A percentile compares a stretch with the other conserved stretches of the same genome.
These are phyloP conservation scores for Dynastes tityus DNA, from an alignment of 2,888 invertebrate genomes.

Conservation along the genomic window DNA sequence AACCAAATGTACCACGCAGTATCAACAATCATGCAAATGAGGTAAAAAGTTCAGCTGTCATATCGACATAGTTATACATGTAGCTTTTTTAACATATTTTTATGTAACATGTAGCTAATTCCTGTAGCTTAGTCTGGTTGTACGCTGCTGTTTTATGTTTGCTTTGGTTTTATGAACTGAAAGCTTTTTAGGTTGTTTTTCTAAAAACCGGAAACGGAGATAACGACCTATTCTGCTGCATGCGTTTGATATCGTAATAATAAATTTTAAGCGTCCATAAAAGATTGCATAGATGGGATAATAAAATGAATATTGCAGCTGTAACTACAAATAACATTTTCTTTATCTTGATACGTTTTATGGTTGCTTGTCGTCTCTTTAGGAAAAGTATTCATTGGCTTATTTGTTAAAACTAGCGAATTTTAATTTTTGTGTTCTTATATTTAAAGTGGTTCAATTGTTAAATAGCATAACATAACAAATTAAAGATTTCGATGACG, in stretches of 20 bases:
- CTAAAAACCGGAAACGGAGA: not conserved
- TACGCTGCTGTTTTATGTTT: not conserved
- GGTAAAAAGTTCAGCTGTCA: constrained; percentile 74
- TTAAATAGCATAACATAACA: too few relatives aligned
- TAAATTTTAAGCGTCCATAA: not conserved
- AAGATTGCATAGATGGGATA: too few relatives aligned
- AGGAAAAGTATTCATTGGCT: too few relatives aligned
- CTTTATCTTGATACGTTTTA: too few relatives aligned
- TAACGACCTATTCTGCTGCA: not conserved
- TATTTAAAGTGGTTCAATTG: too few relatives aligned
- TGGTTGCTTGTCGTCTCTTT: too few relatives aligned
- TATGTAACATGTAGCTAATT: constrained; percentile 16
- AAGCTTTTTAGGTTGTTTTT: not conserved
- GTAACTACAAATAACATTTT: too few relatives aligned
- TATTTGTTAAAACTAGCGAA: too few relatives aligned
- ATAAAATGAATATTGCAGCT: too few relatives aligned
- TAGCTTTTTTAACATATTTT: not conserved
- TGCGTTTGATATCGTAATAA: not conserved
- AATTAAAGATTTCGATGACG: too few relatives aligned
- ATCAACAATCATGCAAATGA: constrained; percentile 94
- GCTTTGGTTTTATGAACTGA: not conserved
- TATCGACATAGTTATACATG: constrained; percentile 54
- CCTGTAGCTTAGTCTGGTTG: not conserved
- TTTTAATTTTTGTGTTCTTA: too few relatives aligned
- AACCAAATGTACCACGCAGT: constrained; percentile 98